Evolutionary conservation across 2,113 vertebrate species (phyloP), one percentile per base, ranked within the genome.

Genomic region (Lates calcarifer): DNA sequence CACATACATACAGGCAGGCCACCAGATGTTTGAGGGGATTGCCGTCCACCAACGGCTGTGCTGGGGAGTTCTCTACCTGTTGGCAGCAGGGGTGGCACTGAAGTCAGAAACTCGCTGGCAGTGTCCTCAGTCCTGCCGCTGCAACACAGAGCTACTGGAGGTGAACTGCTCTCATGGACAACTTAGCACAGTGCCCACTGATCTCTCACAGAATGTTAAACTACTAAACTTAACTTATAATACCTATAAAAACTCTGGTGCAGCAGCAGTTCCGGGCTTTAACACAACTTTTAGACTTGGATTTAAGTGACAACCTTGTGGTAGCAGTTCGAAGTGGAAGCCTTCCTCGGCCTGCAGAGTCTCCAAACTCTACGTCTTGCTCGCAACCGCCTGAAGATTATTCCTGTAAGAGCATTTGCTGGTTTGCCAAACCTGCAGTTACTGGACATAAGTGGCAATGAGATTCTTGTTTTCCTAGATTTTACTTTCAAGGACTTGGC

Each of bases 391-490:
- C 91, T 98, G 15, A 96, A 96, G 79, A 93, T 98, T 31, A 62
- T 98, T 67, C 94, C 95, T 0, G 94, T 94, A 0, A 96, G 96
- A 3, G 90, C 93, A 1, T 96, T 98, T 62, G 85, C 92, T 0
- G 96, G 96, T 3, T 94, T 97, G 61, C 51, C 88, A 0, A 91
- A 85, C 69, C 94, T 98, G 17, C 93, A 84, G 0, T 39, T 95
- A 20, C 91, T 98, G 26, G 97, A 98, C 79, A 88, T 98, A 26
- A 95, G 96, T 49, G 79, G 92, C 51, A 98, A 98, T 67, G 92
- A 96, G 77, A 95, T 98, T 4, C 94, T 97, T 29, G 94, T 98
- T 45, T 94, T 98, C 57, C 90, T 97, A 3, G 97, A 97, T 22
- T 95, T 95, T 68, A 95, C 95, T 4, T 98, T 98, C 79, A 63